Evolutionary conservation across 35 echinoderm and acorn worm genomes (phyloP).

Genomic region (Holothuria glaberrima): DNA sequence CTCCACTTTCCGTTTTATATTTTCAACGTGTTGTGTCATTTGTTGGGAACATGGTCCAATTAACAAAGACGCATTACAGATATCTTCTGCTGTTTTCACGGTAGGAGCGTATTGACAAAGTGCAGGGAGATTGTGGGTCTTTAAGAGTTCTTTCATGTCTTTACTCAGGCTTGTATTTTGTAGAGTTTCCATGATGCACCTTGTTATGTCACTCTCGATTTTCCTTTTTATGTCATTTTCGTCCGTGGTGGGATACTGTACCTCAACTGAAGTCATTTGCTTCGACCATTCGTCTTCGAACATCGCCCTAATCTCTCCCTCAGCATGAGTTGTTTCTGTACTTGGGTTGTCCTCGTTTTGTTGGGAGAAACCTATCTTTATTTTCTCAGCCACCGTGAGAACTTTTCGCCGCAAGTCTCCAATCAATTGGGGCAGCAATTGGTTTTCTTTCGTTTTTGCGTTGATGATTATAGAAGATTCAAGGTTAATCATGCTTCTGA

Average conservation of each 20-base stretch:
- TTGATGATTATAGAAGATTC: slow-evolving; percentile 22
- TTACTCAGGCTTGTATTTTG: slow-evolving; percentile 29
- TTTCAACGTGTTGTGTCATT: neutral
- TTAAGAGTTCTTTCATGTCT: slow-evolving; percentile 38
- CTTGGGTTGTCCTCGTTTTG: neutral
- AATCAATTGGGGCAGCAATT: slow-evolving; percentile 3
- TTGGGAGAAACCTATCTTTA: neutral
- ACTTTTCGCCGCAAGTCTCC: slow-evolving; percentile 28
- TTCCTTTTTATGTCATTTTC: neutral
- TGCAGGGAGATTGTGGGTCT: neutral
- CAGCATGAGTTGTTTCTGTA: neutral
- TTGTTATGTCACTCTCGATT: slow-evolving; percentile 6
- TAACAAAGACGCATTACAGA: neutral
- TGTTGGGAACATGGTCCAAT: neutral
- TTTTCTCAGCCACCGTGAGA: neutral
- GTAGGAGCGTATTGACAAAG: neutral
- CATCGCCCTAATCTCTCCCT: neutral
- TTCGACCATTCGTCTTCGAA: slow-evolving; percentile 42
- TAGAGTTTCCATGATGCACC: slow-evolving; percentile 24
- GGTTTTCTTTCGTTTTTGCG: slow-evolving; percentile 28
- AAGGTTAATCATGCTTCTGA: neutral
- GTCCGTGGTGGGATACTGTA: neutral
- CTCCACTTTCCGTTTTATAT: neutral
- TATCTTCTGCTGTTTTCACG: neutral
- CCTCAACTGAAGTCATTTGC: neutral